Conservation (phyloP, 2,888 invertebrate genomes). For the Cataglyphis albicans region DNA sequence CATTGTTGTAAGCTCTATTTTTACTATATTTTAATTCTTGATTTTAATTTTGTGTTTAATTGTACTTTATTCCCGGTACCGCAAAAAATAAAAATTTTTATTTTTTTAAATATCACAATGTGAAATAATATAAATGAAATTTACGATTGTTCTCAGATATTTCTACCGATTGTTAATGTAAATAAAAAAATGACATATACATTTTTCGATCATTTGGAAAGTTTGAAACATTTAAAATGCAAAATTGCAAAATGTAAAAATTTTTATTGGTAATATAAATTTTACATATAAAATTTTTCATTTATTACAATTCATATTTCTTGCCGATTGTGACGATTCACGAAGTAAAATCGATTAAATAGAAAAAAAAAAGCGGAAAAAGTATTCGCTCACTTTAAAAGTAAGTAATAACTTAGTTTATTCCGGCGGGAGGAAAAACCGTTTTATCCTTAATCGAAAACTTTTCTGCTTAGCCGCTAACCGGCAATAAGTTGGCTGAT, state of each 20-base stretch:
- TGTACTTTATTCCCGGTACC: not conserved
- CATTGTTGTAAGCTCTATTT: not conserved
- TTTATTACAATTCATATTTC: not conserved
- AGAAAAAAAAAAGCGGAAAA: not conserved
- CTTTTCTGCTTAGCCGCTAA: slow-evolving; percentile 72
- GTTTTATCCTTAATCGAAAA: slow-evolving; percentile 48
- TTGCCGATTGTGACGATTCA: not conserved
- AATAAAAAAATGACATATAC: not conserved
- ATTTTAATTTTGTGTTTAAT: not conserved
- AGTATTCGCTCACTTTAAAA: slow-evolving; percentile 68
- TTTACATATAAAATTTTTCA: not conserved
- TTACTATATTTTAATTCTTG: not conserved
- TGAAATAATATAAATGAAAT: not conserved
- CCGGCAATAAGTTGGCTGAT: slow-evolving; percentile 67
- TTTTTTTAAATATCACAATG: not conserved
- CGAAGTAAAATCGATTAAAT: not conserved
- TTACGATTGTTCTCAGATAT: not conserved
- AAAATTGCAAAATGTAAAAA: not conserved
- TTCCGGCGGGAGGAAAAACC: slow-evolving; percentile 53
- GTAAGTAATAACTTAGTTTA: slow-evolving; percentile 62
- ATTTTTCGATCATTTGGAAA: not conserved
- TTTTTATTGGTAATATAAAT: not conserved
- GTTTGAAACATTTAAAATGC: not conserved
- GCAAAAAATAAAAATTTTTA: not conserved
- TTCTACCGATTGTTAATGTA: not conserved